Evolutionary conservation across 2,797 vertebrate species (phyloP), one percentile per base, ranked within the genome.

Genomic region (Eulemur coronatus): DNA sequence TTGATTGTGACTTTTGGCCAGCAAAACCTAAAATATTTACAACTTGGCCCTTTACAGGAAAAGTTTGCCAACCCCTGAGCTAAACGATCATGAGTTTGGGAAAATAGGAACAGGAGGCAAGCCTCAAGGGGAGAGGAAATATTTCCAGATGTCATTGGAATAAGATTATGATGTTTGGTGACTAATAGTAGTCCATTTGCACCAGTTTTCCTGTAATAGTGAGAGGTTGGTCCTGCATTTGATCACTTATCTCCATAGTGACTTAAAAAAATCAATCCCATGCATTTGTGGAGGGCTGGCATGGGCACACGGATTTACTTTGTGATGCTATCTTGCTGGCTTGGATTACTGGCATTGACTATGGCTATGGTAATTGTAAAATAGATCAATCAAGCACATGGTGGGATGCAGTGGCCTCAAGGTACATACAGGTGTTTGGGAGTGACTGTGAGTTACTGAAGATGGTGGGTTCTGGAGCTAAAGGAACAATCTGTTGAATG

Each of bases 11-110:
- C 33, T 81, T 33, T 91, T 94, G 89, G 33, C 67, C 20, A 65
- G n/a, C 15, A 88, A 79, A 94, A 61, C 4, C 75, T 96, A 93
- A 93, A 91, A 90, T 90, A 89, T 91, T 95, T 95, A 92, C 5
- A 22, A 81, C 78, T 88, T 95, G 50, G n/a, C 46, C 24, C 18
- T 87, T 86, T 63, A 24, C n/a, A 63, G 5, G 15, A 80, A 88
- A 94, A 78, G 24, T 78, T 48, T 82, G 79, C 67, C 78, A 85
- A n/a, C 1, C 67, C 13, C 52, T 82, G 24, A 72, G 50, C 15
- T 59, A 81, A 84, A 82, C 57, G 35, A 76, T 75, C 69, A 0
- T 48, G 75, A 89, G 26, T 33, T 26, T 75, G 28, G 26, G 35
- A 52, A 73, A 35, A 10, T 41, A 72, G 87, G 69, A 52, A 89